Evolutionary conservation across 2,113 vertebrate species (phyloP), one percentile per base, ranked within the genome.

Genomic region (Colius striatus): DNA sequence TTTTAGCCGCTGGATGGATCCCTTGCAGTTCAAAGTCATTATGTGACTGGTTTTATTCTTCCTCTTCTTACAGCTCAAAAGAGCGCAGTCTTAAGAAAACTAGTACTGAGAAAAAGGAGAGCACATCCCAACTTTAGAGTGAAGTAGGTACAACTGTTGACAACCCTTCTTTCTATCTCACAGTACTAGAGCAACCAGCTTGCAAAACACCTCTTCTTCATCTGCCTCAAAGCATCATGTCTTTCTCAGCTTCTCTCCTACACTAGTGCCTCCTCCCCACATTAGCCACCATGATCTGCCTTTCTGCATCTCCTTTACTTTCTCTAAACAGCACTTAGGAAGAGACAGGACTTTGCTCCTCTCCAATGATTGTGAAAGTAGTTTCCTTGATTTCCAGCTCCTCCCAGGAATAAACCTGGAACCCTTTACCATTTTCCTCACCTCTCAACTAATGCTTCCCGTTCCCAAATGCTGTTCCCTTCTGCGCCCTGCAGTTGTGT

Each of bases 301-400:
- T 85, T 29, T 80, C 77, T 38, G 67, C 55, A 55, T 5, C 14
- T 30, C 60, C 51, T 88, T 66, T 36, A 22, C 34, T 47, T 74
- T 70, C 72, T 87, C 60, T 60, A 76, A 53, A 92, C 5, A 65
- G 20, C 19, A 58, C 36, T 68, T 45, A 50, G 11, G 15, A 86
- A 83, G 38, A 77, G 51, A 68, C 13, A 72, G 57, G 30, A 87
- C n/a, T 75, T 51, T 20, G 13, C 5, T 79, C n/a, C 65, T n/a
- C 43, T 85, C 32, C 82, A 63, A 1, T 77, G 27, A 21, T 34
- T 4, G 2, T 8, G 4, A 55, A 6, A 78, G 16, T 43, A 60
- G 8, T 5, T 1, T 51, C 65, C 45, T 74, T 5, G 0, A 15
- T 41, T 60, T 84, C 75, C 0, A 0, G 53, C 29, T 62, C 47